Conservation (phyloP, 2,888 invertebrate species). For the Eilema sororculum region DNA sequence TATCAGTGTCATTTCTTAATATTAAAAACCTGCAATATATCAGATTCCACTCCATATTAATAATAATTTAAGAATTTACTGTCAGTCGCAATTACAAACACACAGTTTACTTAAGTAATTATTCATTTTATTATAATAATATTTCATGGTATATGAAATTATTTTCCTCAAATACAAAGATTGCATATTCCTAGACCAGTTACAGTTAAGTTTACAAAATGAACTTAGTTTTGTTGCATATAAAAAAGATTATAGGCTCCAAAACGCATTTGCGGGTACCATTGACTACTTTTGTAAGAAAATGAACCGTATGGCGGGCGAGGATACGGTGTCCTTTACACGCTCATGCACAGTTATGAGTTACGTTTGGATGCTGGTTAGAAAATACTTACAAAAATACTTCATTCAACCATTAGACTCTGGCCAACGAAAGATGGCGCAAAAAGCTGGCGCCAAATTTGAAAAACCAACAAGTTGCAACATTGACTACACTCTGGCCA, state of each 20-base stretch:
- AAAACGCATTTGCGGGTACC: too few relatives aligned
- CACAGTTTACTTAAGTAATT: not conserved
- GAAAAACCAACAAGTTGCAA: too few relatives aligned
- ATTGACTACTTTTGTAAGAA: too few relatives aligned
- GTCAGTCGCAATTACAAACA: constrained; percentile 16
- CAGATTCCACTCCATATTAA: constrained; percentile 29
- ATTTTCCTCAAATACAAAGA: not conserved
- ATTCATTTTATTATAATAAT: not conserved
- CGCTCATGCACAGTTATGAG: too few relatives aligned
- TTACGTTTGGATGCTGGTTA: too few relatives aligned
- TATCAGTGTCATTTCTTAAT: constrained; percentile 35
- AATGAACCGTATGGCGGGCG: too few relatives aligned
- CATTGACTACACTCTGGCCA: too few relatives aligned
- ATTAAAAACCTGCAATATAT: constrained; percentile 22
- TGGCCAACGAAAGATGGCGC: too few relatives aligned
- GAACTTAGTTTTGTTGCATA: not conserved
- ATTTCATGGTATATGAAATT: not conserved
- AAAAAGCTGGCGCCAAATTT: too few relatives aligned
- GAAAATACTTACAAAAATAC: too few relatives aligned
- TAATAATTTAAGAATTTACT: constrained; percentile 32
- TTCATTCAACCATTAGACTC: too few relatives aligned
- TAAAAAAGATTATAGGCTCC: not conserved
- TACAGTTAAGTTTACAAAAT: not conserved
- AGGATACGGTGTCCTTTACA: too few relatives aligned
- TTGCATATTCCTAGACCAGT: not conserved